Evolutionary conservation across 2,888 invertebrate genomes (phyloP).

Genomic region (Brachycybe producta): DNA sequence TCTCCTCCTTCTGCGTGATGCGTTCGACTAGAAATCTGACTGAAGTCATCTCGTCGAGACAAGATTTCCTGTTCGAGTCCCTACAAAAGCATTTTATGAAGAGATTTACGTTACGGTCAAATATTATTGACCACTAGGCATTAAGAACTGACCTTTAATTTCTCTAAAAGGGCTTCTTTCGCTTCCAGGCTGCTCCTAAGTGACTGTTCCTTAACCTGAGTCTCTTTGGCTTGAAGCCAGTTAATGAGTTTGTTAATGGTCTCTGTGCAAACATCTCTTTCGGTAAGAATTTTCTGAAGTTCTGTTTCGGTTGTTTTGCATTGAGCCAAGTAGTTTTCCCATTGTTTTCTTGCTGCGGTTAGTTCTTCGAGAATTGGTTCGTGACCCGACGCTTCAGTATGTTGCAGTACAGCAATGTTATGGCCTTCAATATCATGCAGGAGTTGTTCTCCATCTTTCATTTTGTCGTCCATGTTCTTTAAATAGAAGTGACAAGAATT

Average conservation of each 20-base stretch:
- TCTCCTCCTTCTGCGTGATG: conserved; percentile 55
- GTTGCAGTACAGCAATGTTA: conserved; percentile 55
- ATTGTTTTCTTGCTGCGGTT: conserved; percentile 56
- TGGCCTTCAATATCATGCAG: conserved; percentile 44
- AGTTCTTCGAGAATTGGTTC: conserved; percentile 56
- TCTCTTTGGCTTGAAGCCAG: conserved; percentile 77
- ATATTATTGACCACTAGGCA: not conserved
- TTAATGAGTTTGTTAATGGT: conserved; percentile 60
- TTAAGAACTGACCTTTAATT: conserved; percentile 42
- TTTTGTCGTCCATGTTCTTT: not conserved
- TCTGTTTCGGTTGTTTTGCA: conserved; percentile 58
- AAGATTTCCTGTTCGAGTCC: conserved; percentile 55
- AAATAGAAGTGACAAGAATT: not conserved
- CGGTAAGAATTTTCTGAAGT: conserved; percentile 57
- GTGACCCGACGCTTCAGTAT: conserved; percentile 66
- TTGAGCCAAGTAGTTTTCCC: conserved; percentile 58
- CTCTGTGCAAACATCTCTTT: conserved; percentile 69
- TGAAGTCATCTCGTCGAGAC: conserved; percentile 52
- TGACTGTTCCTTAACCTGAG: conserved; percentile 73
- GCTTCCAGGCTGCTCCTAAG: conserved; percentile 71
- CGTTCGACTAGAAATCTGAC: conserved; percentile 51
- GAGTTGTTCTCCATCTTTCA: conserved; percentile 18
- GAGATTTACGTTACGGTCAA: not conserved
- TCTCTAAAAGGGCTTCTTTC: conserved; percentile 63
- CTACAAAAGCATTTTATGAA: conserved; percentile 1